Evolutionary conservation across 2,797 vertebrate genomes (phyloP).

Genomic region (Anguilla pacifica): DNA sequence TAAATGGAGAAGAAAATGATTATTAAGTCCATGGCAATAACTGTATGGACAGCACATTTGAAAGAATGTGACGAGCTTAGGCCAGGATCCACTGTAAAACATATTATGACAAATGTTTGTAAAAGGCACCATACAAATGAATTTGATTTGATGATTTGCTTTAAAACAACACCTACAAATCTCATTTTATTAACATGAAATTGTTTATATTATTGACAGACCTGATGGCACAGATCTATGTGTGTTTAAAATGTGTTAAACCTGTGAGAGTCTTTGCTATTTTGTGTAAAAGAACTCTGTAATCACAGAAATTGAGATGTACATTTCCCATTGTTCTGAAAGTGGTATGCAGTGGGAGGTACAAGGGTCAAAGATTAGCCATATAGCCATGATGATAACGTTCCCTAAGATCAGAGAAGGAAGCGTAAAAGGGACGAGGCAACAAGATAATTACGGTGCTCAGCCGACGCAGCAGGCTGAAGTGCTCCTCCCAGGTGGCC

Average conservation of each 20-base stretch:
- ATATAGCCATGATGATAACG: no score
- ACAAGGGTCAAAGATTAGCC: no score
- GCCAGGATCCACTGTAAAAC: background rate
- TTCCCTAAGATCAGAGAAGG: no score
- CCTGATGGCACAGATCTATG: background rate
- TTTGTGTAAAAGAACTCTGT: background rate
- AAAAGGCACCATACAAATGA: no score
- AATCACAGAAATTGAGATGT: background rate
- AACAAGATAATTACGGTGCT: slow-evolving; percentile 76
- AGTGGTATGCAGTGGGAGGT: no score
- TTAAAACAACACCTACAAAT: background rate
- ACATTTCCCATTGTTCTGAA: no score
- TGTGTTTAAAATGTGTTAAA: background rate
- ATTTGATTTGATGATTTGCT: background rate
- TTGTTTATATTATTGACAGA: no score
- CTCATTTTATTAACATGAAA: no score
- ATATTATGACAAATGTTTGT: background rate
- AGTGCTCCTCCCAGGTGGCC: slow-evolving; percentile 91
- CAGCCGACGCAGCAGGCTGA: slow-evolving; percentile 89
- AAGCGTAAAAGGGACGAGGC: background rate
- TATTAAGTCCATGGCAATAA: slow-evolving; percentile 8
- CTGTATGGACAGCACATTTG: background rate
- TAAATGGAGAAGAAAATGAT: slow-evolving; percentile 47
- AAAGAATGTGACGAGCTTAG: no score
- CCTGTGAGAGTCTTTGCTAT: background rate